Evolutionary conservation across 2,888 invertebrate species (phyloP).

Genomic region (Litoditis marina): DNA sequence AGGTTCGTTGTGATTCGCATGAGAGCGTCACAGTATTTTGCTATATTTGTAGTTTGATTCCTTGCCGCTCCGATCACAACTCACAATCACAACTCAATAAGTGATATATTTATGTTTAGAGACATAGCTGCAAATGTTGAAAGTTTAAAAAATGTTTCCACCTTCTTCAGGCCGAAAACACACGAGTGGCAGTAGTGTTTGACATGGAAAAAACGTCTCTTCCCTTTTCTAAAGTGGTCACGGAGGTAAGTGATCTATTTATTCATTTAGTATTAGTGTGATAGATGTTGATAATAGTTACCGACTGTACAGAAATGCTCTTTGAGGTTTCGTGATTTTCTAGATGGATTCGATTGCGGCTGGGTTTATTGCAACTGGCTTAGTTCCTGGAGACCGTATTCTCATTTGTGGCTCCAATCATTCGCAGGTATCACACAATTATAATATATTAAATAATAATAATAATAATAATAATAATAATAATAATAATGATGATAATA

Average conservation of each 20-base stretch:
- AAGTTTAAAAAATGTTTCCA: neutral
- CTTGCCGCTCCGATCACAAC: too few relatives aligned
- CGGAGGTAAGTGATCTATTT: constrained; percentile 27
- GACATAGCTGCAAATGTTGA: too few relatives aligned
- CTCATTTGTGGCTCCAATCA: constrained; percentile 65
- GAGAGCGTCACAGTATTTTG: too few relatives aligned
- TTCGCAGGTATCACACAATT: constrained; percentile 27
- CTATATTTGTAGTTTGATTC: too few relatives aligned
- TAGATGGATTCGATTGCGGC: constrained; percentile 58
- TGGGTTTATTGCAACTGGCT: constrained; percentile 63
- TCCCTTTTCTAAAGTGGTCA: constrained; percentile 43
- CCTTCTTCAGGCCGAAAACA: constrained; percentile 17
- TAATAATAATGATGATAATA: too few relatives aligned
- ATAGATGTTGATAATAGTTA: too few relatives aligned
- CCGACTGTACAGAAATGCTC: neutral
- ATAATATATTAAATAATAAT: neutral
- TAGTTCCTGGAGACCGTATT: constrained; percentile 63
- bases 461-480: too few relatives aligned
- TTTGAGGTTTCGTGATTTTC: neutral
- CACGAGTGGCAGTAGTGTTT: constrained; percentile 50
- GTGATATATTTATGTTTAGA: neutral
- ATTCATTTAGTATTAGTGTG: neutral
- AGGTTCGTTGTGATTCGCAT: too few relatives aligned
- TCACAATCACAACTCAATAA: neutral
- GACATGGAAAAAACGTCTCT: constrained; percentile 49